Percentiles rank a stretch among this genome's conserved stretches.
Conservation (phyloP, 2,888 invertebrate genomes). For the Cerceris rybyensis region DNA sequence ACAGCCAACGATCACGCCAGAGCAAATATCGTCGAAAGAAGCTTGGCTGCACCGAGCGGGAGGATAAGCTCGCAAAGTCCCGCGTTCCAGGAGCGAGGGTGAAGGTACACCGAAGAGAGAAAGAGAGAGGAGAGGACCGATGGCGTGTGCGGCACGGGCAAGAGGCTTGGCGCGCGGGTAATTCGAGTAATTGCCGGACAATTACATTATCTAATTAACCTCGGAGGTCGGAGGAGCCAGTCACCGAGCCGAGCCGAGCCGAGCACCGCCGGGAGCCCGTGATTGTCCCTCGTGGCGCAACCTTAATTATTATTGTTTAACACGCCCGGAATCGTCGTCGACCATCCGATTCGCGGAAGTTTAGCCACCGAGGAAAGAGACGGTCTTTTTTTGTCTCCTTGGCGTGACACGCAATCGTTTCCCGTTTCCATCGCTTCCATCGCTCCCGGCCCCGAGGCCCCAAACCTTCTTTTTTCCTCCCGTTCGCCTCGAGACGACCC, state of each 20-base stretch:
- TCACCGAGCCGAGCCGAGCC: slow-evolving; percentile 53
- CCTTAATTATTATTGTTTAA: slow-evolving; percentile 78
- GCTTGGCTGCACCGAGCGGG: no score
- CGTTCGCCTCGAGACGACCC: no score
- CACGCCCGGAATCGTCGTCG: slow-evolving; percentile 54
- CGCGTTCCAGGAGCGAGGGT: not conserved
- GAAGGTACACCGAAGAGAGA: not conserved
- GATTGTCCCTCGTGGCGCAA: slow-evolving; percentile 79
- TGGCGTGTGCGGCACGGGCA: slow-evolving; percentile 38
- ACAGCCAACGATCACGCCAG: not conserved
- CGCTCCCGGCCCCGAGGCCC: not conserved
- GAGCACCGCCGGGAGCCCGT: slow-evolving; percentile 64
- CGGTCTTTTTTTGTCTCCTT: not conserved
- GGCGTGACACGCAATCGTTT: slow-evolving; percentile 16
- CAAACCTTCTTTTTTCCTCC: not conserved
- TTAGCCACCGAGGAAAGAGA: not conserved
- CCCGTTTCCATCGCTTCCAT: not conserved
- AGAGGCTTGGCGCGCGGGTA: slow-evolving; percentile 75
- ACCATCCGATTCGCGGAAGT: slow-evolving; percentile 29
- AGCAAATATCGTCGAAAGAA: no score
- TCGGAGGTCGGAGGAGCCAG: slow-evolving; percentile 74
- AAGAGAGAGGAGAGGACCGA: slow-evolving; percentile 10
- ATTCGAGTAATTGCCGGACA: slow-evolving; percentile 80
- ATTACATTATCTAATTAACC: slow-evolving; percentile 82
- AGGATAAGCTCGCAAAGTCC: no score